These are phyloP conservation scores for Mola mola DNA, from an alignment of 2,113 vertebrate species.

Conservation along the genomic window DNA sequence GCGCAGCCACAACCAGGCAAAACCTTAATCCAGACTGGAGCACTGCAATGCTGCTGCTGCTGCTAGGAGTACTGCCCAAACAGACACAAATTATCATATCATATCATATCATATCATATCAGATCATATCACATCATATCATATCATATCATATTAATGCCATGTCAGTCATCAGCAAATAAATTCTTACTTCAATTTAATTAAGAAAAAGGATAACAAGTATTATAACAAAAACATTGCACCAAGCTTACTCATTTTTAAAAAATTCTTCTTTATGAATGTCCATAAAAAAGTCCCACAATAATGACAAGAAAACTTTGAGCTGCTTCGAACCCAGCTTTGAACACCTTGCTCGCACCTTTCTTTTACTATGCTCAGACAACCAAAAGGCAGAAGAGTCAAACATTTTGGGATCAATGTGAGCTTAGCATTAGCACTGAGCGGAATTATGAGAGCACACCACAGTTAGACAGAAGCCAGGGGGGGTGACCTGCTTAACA, in stretches of 20 bases:
- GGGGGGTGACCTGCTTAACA: constrained; percentile 58
- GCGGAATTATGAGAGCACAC: constrained; percentile 45
- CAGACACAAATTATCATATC: background rate
- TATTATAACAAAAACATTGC: no score
- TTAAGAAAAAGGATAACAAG: background rate
- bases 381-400: constrained; percentile 44
- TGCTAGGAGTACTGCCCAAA: constrained; percentile 16
- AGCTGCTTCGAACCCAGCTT: background rate
- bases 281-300: background rate
- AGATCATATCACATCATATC: background rate
- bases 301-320: background rate
- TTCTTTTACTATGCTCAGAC: constrained; percentile 5
- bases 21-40: constrained; percentile 61
- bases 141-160: background rate
- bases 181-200: background rate
- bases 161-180: background rate
- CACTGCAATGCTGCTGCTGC: constrained; percentile 2
- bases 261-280: background rate
- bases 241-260: no score
- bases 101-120: constrained; percentile 2
- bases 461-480: constrained; percentile 37
- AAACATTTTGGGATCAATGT: constrained; percentile 56
- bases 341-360: background rate
- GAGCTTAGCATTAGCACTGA: constrained; percentile 57
- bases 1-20: constrained; percentile 53